Percentiles rank a stretch among this genome's conserved stretches.
phyloP scores from a whole-genome alignment of 2,113 vertebrate genomes.

The Syngnathus scovelli region DNA sequence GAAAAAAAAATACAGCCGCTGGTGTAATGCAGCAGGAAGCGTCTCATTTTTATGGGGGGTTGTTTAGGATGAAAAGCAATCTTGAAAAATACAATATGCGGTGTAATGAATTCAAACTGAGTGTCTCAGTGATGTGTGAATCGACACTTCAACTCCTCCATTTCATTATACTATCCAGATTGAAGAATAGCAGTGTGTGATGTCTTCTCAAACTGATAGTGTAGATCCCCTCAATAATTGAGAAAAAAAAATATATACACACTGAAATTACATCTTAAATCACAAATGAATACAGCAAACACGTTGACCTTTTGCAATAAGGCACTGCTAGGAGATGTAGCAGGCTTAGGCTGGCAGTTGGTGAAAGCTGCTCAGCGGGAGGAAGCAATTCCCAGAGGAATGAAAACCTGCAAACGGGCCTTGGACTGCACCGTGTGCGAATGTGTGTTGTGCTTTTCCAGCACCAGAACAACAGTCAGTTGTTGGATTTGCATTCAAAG shows the following conservation, averaged over 20 bases:
- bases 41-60: not conserved
- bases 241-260: no score
- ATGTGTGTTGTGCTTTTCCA: not conserved
- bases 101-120: not conserved
- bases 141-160: not conserved
- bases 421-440: slow-evolving; percentile 4
- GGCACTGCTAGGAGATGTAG: slow-evolving; percentile 33
- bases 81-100: not conserved
- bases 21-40: not conserved
- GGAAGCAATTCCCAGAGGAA: slow-evolving; percentile 23
- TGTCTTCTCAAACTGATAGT: no score
- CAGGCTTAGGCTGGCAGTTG: slow-evolving; percentile 25
- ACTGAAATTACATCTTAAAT: not conserved
- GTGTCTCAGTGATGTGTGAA: not conserved
- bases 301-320: slow-evolving; percentile 49
- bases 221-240: no score
- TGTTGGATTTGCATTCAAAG: not conserved
- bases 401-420: slow-evolving; percentile 20
- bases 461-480: not conserved
- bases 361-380: slow-evolving; percentile 34
- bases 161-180: not conserved
- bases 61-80: not conserved
- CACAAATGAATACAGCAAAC: slow-evolving; percentile 14
- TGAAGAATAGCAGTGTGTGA: not conserved
- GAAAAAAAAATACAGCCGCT: not conserved